Conservation (phyloP, 2,888 invertebrate species). For the Philhelius pedissequus region DNA sequence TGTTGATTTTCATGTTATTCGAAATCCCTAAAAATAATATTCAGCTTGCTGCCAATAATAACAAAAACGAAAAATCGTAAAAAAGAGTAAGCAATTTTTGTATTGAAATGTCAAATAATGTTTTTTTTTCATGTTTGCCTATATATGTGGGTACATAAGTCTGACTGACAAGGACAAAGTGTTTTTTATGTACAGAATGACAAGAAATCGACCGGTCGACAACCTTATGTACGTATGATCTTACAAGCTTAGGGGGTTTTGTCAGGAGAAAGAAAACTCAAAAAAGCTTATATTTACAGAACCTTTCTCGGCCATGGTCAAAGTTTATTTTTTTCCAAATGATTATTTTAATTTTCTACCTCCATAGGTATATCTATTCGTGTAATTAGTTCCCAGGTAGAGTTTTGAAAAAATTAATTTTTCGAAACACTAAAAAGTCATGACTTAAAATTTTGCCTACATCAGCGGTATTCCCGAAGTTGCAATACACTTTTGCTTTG, state of each 20-base stretch:
- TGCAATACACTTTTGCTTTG: neutral
- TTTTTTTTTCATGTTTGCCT: neutral
- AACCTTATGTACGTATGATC: conserved; percentile 46
- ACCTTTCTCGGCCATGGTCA: conserved; percentile 62
- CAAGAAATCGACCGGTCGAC: conserved; percentile 64
- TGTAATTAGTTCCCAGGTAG: neutral
- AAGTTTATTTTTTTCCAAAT: conserved; percentile 21
- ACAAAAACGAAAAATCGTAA: conserved; percentile 18
- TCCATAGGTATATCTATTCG: neutral
- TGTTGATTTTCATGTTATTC: conserved; percentile 37
- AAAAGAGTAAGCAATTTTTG: conserved; percentile 24
- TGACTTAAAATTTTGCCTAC: neutral
- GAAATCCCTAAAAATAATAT: conserved; percentile 62
- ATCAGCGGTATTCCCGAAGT: neutral
- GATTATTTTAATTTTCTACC: neutral
- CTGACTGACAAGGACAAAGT: conserved; percentile 25
- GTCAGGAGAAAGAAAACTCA: neutral
- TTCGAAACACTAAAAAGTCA: neutral
- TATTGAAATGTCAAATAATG: conserved; percentile 10
- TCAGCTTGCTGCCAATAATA: conserved; percentile 60
- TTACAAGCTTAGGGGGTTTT: conserved; percentile 33
- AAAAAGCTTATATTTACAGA: conserved; percentile 46
- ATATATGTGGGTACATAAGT: too few species aligned
- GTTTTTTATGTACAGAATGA: conserved; percentile 8
- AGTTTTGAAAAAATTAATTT: neutral